Conservation (phyloP, 2,888 invertebrate species). For the Drosophila antonietae region DNA sequence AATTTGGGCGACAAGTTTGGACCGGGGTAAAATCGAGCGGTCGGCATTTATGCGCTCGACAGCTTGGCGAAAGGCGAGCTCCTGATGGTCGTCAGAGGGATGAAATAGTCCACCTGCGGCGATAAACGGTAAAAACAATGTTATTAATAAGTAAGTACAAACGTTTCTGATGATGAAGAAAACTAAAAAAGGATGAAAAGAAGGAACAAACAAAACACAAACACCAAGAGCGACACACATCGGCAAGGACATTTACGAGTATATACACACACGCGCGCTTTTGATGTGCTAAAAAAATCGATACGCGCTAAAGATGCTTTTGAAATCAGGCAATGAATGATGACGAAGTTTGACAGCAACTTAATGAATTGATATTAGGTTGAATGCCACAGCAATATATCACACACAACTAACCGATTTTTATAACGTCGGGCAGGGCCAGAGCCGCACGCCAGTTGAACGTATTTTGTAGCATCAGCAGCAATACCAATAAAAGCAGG, state of each 20-base stretch:
- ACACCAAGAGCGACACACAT: constrained; percentile 30
- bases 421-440: constrained; percentile 82
- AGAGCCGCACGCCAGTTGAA: constrained; percentile 35
- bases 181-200: background rate
- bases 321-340: constrained; percentile 14
- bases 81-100: constrained; percentile 94
- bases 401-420: constrained; percentile 78
- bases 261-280: constrained; percentile 50
- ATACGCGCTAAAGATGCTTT: constrained; percentile 57
- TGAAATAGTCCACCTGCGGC: constrained; percentile 93
- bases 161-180: background rate
- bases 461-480: constrained; percentile 51
- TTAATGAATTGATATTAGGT: constrained; percentile 14
- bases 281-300: constrained; percentile 75
- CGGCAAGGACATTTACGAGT: constrained; percentile 27
- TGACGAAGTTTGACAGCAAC: background rate
- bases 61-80: constrained; percentile 96
- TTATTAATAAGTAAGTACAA: constrained; percentile 6
- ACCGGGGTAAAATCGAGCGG: constrained; percentile 91
- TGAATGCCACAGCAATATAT: constrained; percentile 8
- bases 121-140: constrained; percentile 13
- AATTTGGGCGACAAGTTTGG: constrained; percentile 94
- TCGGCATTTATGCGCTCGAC: constrained; percentile 95
- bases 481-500: constrained; percentile 31
- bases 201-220: constrained; percentile 45